Conservation (phyloP, 2,797 vertebrate species). For the Tragopan temminckii region DNA sequence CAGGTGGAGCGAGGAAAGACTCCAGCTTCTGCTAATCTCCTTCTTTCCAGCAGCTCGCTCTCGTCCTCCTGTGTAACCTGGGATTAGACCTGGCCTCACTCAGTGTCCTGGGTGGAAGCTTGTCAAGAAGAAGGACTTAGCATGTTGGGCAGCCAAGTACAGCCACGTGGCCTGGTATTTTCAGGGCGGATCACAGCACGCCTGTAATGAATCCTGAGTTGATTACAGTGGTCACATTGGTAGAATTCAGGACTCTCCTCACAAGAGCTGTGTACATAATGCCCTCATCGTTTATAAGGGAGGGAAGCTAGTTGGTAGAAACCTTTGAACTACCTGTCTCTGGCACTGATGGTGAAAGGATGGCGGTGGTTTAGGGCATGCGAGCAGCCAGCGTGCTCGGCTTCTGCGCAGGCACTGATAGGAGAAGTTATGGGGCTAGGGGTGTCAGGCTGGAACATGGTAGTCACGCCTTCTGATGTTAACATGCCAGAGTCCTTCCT, state of each 20-base stretch:
- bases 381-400: background rate
- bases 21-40: background rate
- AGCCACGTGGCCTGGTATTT: background rate
- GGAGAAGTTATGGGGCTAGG: background rate
- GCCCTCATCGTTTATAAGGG: background rate
- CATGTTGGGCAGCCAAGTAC: background rate
- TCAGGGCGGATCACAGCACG: background rate
- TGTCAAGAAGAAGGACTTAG: background rate
- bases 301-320: background rate
- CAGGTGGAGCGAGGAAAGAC: background rate
- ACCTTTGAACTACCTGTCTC: background rate
- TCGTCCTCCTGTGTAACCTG: background rate
- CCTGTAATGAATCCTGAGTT: background rate
- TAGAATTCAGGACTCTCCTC: slow-evolving; percentile 11
- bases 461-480: background rate
- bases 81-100: slow-evolving; percentile 23
- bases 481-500: fast-evolving
- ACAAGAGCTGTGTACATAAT: background rate
- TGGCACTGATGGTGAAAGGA: background rate
- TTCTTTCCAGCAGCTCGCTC: background rate
- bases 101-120: background rate
- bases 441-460: background rate
- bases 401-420: background rate
- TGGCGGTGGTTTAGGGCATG: background rate
- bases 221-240: background rate